A percentile compares a stretch with the other conserved stretches of the same genome.
Evolutionary conservation across 2,888 invertebrate species (phyloP).

Genomic region (Lottia scabra): DNA sequence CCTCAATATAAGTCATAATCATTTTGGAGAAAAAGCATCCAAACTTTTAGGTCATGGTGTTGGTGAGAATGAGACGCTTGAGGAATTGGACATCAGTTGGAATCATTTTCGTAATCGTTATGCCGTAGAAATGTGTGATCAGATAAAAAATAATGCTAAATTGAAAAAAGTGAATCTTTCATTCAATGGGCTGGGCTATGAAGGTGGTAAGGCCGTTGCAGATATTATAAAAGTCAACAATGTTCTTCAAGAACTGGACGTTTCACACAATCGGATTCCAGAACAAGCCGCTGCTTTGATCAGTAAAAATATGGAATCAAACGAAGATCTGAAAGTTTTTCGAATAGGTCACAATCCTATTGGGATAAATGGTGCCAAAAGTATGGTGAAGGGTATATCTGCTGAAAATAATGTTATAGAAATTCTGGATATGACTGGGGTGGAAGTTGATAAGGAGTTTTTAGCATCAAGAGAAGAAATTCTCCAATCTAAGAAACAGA

Average conservation of each 20-base stretch:
- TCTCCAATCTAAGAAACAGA: conserved; percentile 24
- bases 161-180: conserved; percentile 66
- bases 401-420: conserved; percentile 64
- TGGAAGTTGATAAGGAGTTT: conserved; percentile 50
- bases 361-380: conserved; percentile 70
- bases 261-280: conserved; percentile 51
- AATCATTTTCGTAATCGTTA: conserved; percentile 46
- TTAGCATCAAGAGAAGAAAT: conserved; percentile 33
- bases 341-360: conserved; percentile 73
- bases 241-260: conserved; percentile 48
- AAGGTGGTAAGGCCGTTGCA: conserved; percentile 43
- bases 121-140: conserved; percentile 39
- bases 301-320: conserved; percentile 70
- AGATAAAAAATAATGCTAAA: conserved; percentile 44
- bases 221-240: conserved; percentile 61
- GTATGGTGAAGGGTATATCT: conserved; percentile 68
- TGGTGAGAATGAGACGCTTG: conserved; percentile 69
- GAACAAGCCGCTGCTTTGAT: conserved; percentile 54
- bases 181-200: conserved; percentile 73
- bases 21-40: conserved; percentile 70
- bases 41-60: conserved; percentile 63
- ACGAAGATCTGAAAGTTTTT: conserved; percentile 69
- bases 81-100: conserved; percentile 69
- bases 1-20: conserved; percentile 72
- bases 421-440: conserved; percentile 71